A percentile compares a stretch with the other conserved stretches of the same genome.
phyloP scores from a whole-genome alignment of 2,888 invertebrate genomes.

The Arrhopalites spinosus region DNA sequence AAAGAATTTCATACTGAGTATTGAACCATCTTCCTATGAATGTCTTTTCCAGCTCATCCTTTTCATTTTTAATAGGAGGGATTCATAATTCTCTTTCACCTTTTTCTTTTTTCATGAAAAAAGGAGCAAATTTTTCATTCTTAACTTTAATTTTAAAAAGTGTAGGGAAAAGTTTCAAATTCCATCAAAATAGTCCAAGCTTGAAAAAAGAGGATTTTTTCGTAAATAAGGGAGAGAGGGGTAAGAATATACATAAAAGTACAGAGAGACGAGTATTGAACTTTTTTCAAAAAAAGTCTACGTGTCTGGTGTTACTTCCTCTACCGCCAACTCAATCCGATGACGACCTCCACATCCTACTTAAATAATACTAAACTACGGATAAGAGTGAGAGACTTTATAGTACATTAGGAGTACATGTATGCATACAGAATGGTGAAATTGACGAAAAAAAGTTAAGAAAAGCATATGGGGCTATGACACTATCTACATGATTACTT shows the following conservation, averaged over 20 bases:
- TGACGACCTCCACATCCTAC: neutral
- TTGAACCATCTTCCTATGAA: slow-evolving; percentile 3
- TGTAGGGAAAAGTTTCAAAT: no score
- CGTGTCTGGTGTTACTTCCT: neutral
- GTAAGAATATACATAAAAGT: neutral
- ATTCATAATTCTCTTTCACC: neutral
- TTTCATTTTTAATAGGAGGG: no score
- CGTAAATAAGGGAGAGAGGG: neutral
- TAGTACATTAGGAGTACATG: no score
- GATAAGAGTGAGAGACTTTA: neutral
- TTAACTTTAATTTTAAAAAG: no score
- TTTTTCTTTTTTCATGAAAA: neutral
- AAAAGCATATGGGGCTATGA: no score
- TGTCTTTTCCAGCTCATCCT: no score
- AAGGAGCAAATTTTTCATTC: neutral
- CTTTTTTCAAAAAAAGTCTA: neutral
- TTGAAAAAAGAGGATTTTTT: no score
- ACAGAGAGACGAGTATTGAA: neutral
- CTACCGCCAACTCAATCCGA: neutral
- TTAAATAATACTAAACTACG: neutral
- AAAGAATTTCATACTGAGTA: slow-evolving; percentile 40
- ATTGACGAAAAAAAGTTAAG: no score
- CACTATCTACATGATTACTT: no score
- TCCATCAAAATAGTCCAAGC: no score
- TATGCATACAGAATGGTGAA: no score